Percentiles rank a stretch among this genome's conserved stretches.
phyloP scores from a whole-genome alignment of 2,113 vertebrate species.

The Brienomyrus brachyistius region DNA sequence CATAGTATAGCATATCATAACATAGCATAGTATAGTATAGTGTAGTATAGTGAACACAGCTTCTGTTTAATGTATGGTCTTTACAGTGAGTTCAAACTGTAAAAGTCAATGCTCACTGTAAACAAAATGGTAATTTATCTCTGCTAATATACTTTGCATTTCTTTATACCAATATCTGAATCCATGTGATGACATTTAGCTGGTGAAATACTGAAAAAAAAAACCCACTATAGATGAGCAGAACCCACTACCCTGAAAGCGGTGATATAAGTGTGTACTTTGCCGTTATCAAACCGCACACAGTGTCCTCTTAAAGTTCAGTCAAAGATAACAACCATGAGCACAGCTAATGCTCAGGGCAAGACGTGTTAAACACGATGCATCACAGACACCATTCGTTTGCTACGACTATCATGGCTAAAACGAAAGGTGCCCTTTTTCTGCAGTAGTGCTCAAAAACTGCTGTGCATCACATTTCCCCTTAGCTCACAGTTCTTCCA shows the following conservation, averaged over 20 bases:
- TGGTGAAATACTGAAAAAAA: neutral
- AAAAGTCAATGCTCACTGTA: neutral
- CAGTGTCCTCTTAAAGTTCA: neutral
- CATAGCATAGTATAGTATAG: neutral
- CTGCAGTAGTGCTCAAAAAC: constrained; percentile 6
- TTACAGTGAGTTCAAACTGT: neutral
- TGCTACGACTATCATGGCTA: neutral
- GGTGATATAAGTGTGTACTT: neutral
- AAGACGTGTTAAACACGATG: neutral
- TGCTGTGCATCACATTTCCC: constrained; percentile 19
- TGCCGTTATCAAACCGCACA: neutral
- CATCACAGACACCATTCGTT: neutral
- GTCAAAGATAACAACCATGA: neutral
- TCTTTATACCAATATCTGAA: neutral
- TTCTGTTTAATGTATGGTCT: neutral
- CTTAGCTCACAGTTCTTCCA: neutral
- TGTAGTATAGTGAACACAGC: neutral
- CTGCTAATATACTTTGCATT: neutral
- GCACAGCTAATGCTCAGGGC: neutral
- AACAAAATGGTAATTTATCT: neutral
- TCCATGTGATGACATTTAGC: neutral
- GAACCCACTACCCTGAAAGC: neutral
- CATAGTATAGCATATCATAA: neutral
- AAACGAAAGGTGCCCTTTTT: neutral
- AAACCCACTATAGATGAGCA: neutral